Percentiles rank a stretch among this genome's conserved stretches.
These are phyloP conservation scores for Actias luna DNA, from an alignment of 2,888 invertebrate genomes.

Conservation along the genomic window DNA sequence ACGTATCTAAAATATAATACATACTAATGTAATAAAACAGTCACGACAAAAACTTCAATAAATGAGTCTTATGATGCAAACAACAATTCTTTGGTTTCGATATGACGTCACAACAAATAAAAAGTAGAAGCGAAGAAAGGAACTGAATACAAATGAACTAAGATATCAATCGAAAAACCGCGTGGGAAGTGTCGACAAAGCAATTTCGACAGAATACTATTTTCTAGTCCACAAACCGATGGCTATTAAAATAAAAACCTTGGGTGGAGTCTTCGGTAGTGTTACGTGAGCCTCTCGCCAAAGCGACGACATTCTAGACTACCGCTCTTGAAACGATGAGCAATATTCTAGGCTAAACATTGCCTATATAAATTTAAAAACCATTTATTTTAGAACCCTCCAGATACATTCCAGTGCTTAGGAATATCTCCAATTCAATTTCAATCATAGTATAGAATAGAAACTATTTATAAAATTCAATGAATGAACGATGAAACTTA, in stretches of 20 bases:
- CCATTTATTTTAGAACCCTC: background rate
- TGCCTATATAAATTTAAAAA: background rate
- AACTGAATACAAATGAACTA: conserved; percentile 30
- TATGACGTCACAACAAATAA: conserved; percentile 15
- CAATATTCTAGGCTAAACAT: background rate
- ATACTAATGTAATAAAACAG: too few relatives aligned
- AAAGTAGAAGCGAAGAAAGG: conserved; percentile 22
- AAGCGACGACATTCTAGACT: conserved; percentile 21
- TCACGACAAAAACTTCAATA: conserved; percentile 7
- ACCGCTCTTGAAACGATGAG: background rate
- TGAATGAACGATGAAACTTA: conserved; percentile 40
- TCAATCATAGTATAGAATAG: background rate
- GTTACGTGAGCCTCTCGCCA: conserved; percentile 24
- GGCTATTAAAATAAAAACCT: conserved; percentile 26
- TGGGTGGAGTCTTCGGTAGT: conserved; percentile 16
- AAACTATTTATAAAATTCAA: conserved; percentile 16
- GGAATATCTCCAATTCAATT: background rate
- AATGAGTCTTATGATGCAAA: conserved; percentile 8
- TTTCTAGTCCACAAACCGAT: conserved; percentile 27
- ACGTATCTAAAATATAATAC: too few relatives aligned
- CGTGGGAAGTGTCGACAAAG: conserved; percentile 25
- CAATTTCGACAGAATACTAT: conserved; percentile 28
- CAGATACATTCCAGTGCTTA: too few relatives aligned
- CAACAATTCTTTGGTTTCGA: conserved; percentile 1
- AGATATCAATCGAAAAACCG: conserved; percentile 31